Evolutionary conservation across 2,888 invertebrate genomes (phyloP).

Genomic region (Archaeoteleia sp.): DNA sequence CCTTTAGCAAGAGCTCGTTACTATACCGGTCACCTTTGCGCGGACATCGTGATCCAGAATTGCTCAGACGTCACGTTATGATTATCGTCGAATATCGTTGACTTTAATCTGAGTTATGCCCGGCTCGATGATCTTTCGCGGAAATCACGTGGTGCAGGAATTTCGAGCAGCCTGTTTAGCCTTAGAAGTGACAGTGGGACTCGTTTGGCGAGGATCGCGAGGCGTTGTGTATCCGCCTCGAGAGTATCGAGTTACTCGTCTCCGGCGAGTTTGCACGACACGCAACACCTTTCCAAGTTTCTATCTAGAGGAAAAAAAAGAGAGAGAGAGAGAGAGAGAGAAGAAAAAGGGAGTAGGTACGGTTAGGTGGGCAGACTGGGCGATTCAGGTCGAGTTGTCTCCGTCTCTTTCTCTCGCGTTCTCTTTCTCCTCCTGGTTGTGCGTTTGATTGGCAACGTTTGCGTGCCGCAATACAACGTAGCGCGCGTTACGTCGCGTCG

Average conservation of each 20-base stretch:
- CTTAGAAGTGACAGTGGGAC: slow-evolving; percentile 5
- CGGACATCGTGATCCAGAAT: too few relatives aligned
- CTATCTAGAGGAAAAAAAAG: slow-evolving; percentile 33
- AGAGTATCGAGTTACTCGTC: slow-evolving; percentile 50
- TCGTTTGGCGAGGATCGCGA: slow-evolving; percentile 33
- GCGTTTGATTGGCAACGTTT: slow-evolving; percentile 40
- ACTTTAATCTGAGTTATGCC: slow-evolving; percentile 35
- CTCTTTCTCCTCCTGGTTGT: slow-evolving; percentile 5
- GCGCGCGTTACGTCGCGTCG: slow-evolving; percentile 26
- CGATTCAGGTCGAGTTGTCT: too few relatives aligned
- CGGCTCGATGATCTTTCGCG: slow-evolving; percentile 27
- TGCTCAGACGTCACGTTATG: too few relatives aligned
- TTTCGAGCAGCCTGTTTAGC: slow-evolving; percentile 21
- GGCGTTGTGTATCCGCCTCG: slow-evolving; percentile 25
- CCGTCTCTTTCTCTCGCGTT: slow-evolving; percentile 15
- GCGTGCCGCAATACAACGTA: slow-evolving; percentile 28
- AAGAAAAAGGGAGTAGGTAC: too few relatives aligned
- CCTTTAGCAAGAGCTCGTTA: too few relatives aligned
- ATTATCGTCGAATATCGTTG: slow-evolving; percentile 13
- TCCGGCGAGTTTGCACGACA: slow-evolving; percentile 42
- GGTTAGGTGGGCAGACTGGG: too few relatives aligned
- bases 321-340: not conserved
- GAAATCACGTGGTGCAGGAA: slow-evolving; percentile 22
- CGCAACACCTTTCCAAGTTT: slow-evolving; percentile 46
- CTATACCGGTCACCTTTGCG: slow-evolving; percentile 22